Conservation (phyloP, 1,140 invertebrate species). For the Helicoverpa armigera region DNA sequence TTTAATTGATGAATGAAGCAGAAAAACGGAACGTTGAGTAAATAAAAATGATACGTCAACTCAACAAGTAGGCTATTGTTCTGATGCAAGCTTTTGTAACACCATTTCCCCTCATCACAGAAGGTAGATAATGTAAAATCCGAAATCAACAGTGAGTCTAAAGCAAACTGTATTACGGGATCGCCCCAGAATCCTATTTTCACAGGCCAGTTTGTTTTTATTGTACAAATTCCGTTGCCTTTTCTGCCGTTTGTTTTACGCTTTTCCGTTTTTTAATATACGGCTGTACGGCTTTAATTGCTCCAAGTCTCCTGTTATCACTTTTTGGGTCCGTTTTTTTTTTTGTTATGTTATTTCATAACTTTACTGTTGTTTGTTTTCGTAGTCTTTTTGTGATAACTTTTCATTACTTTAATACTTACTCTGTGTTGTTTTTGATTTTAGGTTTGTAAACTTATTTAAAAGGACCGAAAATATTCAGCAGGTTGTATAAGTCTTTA, state of each 20-base stretch:
- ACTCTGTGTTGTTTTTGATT: too few relatives aligned
- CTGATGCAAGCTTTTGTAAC: conserved; percentile 42
- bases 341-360: conserved; percentile 10
- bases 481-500: too few relatives aligned
- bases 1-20: background rate
- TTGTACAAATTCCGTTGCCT: conserved; percentile 42
- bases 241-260: conserved; percentile 46
- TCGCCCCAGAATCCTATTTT: conserved; percentile 50
- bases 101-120: conserved; percentile 31
- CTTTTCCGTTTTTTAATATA: conserved; percentile 44
- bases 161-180: conserved; percentile 51
- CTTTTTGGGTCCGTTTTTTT: conserved; percentile 14
- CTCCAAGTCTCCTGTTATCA: conserved; percentile 37
- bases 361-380: background rate
- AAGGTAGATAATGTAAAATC: conserved; percentile 49
- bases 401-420: too few relatives aligned
- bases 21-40: conserved; percentile 15
- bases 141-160: conserved; percentile 51
- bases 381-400: too few relatives aligned
- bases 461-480: too few relatives aligned
- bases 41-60: conserved; percentile 33
- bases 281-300: conserved; percentile 42
- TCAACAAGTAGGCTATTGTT: conserved; percentile 38
- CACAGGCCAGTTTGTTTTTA: conserved; percentile 47
- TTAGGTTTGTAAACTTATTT: too few relatives aligned